Percentiles rank a stretch among this genome's conserved stretches.
Conservation (phyloP, 1,140 invertebrate species). For the Notospermus geniculatus region DNA sequence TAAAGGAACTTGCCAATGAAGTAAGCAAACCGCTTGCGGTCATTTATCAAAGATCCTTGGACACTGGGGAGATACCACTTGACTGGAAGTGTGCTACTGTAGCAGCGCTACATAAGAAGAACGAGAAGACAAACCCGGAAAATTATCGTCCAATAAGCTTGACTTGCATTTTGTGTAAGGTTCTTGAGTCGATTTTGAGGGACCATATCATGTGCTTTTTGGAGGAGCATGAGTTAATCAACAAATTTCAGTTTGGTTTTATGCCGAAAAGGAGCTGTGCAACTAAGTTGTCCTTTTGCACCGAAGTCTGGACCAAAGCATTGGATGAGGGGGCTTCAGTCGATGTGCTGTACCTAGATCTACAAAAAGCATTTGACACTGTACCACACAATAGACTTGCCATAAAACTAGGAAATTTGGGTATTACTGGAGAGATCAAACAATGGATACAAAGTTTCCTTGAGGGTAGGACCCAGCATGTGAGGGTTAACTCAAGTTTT, state of each 20-base stretch:
- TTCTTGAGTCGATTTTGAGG: conserved; percentile 27
- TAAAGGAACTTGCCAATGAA: conserved; percentile 11
- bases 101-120: conserved; percentile 23
- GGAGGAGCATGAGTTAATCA: too few species aligned
- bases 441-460: conserved; percentile 15
- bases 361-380: conserved; percentile 19
- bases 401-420: conserved; percentile 14
- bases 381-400: conserved; percentile 16
- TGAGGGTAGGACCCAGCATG: conserved; percentile 8
- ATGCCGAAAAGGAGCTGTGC: too few species aligned
- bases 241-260: too few species aligned
- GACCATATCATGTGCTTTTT: conserved; percentile 14
- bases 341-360: not conserved
- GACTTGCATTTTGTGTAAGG: conserved; percentile 28
- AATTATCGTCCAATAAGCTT: conserved; percentile 29
- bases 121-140: conserved; percentile 20
- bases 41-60: conserved; percentile 18
- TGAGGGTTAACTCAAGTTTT: not conserved
- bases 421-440: not conserved
- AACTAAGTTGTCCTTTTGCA: too few species aligned
- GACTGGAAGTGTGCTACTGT: conserved; percentile 26
- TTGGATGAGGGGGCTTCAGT: too few species aligned
- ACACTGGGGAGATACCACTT: conserved; percentile 11
- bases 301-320: too few species aligned
- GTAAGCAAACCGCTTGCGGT: conserved; percentile 14